Conservation (phyloP, 2,888 invertebrate genomes). For the Drosophila kuntzei region DNA sequence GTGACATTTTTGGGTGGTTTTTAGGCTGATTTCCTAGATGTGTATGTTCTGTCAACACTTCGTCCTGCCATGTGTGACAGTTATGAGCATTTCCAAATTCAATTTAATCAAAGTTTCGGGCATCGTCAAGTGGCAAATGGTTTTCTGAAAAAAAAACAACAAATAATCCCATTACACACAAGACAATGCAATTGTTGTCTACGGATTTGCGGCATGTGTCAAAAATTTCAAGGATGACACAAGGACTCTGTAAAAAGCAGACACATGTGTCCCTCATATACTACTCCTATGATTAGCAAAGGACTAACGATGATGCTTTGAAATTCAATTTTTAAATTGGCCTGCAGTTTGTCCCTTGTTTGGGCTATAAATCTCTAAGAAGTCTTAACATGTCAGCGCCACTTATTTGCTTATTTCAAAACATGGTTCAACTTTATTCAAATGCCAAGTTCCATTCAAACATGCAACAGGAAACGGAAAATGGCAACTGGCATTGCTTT, state of each 20-base stretch:
- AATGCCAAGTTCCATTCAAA: conserved; percentile 42
- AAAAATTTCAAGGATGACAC: conserved; percentile 51
- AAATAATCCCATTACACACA: conserved; percentile 74
- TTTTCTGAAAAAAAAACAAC: conserved; percentile 23
- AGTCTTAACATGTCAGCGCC: conserved; percentile 78
- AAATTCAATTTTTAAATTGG: conserved; percentile 81
- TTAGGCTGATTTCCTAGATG: conserved; percentile 27
- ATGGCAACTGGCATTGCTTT: conserved; percentile 29
- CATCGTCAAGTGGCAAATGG: conserved; percentile 55
- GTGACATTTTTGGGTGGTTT: conserved; percentile 73
- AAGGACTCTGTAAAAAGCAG: conserved; percentile 22
- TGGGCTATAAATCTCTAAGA: conserved; percentile 63
- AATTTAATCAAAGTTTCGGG: conserved; percentile 73
- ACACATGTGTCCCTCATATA: conserved; percentile 49
- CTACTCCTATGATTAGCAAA: conserved; percentile 63
- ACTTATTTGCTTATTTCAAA: conserved; percentile 64
- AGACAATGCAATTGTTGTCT: conserved; percentile 35
- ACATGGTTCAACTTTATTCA: conserved; percentile 68
- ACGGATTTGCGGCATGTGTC: conserved; percentile 72
- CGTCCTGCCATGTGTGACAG: conserved; percentile 73
- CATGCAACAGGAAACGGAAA: conserved; percentile 72
- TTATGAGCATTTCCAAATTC: conserved; percentile 77
- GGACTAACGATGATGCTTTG: conserved; percentile 47
- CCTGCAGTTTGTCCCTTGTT: conserved; percentile 16
- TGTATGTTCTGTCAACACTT: conserved; percentile 36